These are phyloP conservation scores for Lucilia cuprina DNA, from an alignment of 1,140 invertebrate genomes.

Conservation along the genomic window DNA sequence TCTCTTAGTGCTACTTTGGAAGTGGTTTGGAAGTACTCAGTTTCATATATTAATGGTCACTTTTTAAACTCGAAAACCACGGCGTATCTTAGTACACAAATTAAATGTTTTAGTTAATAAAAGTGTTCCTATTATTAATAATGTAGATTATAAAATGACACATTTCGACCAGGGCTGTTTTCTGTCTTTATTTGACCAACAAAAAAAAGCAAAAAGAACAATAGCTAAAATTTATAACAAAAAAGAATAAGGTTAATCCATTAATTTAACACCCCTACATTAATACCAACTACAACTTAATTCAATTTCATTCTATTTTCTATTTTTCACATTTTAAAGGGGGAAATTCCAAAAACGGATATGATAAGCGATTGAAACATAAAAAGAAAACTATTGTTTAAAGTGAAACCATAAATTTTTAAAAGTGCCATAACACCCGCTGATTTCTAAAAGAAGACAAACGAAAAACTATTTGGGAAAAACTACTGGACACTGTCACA, in stretches of 20 bases:
- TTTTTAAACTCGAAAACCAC: no score
- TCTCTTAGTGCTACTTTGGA: no score
- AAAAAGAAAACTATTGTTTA: neutral
- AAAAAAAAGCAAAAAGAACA: no score
- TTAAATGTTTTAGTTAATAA: constrained; percentile 41
- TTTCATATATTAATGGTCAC: no score
- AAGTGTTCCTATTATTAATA: constrained; percentile 48
- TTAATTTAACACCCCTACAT: constrained; percentile 21
- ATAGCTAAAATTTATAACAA: neutral
- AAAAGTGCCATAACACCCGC: constrained; percentile 29
- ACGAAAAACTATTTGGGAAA: neutral
- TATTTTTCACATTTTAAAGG: neutral
- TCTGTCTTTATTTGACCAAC: no score
- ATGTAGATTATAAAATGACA: constrained; percentile 60
- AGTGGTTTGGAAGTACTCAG: no score
- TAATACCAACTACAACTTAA: constrained; percentile 4
- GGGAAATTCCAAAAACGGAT: neutral
- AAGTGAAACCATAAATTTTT: constrained; percentile 21
- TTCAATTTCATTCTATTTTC: constrained; percentile 5
- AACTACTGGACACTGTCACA: neutral
- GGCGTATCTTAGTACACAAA: no score
- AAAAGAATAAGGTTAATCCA: constrained; percentile 13
- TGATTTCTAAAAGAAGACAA: neutral
- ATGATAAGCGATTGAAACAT: neutral
- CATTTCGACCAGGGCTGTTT: constrained; percentile 31